phyloP scores from a whole-genome alignment of 2,888 invertebrate genomes.

The Calliscelio sp. region DNA sequence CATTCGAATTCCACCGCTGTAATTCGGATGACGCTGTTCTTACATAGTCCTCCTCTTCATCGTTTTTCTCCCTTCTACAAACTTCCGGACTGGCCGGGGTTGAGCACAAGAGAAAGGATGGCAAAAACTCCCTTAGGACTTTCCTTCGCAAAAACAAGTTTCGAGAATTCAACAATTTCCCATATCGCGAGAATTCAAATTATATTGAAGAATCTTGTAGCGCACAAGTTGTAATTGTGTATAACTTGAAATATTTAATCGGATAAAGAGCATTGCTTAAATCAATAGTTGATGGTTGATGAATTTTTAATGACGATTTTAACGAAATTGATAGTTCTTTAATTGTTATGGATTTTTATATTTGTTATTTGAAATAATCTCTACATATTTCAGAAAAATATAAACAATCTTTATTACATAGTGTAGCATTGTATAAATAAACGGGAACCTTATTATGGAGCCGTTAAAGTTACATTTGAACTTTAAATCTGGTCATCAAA shows the following conservation, averaged over 20 bases:
- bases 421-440: slow-evolving; percentile 4
- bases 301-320: background rate
- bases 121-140: slow-evolving; percentile 44
- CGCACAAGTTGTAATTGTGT: slow-evolving; percentile 19
- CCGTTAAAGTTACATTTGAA: slow-evolving; percentile 2
- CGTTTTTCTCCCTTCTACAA: slow-evolving; percentile 56
- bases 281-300: background rate
- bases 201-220: slow-evolving; percentile 53
- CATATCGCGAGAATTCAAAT: slow-evolving; percentile 51
- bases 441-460: background rate
- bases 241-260: slow-evolving; percentile 1
- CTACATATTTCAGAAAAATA: background rate
- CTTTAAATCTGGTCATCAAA: slow-evolving; percentile 5
- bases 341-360: slow-evolving; percentile 5
- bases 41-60: slow-evolving; percentile 37
- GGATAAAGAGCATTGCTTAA: background rate
- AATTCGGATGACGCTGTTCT: slow-evolving; percentile 74
- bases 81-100: slow-evolving; percentile 55
- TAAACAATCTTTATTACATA: background rate
- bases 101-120: slow-evolving; percentile 29
- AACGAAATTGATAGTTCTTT: background rate
- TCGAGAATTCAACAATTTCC: slow-evolving; percentile 37
- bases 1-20: slow-evolving; percentile 74
- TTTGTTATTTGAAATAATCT: background rate
- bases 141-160: slow-evolving; percentile 52